Conservation (phyloP, 2,797 vertebrate genomes). For the Hypotaenidia okinawae region DNA sequence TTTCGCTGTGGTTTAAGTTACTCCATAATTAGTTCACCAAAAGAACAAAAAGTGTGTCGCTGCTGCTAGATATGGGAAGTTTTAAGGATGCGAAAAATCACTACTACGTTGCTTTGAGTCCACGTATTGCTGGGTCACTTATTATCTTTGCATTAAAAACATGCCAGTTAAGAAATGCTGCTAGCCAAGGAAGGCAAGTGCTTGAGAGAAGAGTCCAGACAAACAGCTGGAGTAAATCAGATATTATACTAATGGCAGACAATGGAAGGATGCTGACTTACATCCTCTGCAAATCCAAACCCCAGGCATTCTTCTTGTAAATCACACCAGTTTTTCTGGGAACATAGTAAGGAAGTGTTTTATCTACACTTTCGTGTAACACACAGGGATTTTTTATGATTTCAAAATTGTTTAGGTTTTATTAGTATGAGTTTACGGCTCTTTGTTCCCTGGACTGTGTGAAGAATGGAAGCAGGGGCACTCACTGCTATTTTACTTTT, state of each 20-base stretch:
- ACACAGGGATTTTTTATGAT: not conserved
- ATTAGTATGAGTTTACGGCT: slow-evolving; percentile 30
- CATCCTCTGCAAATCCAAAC: slow-evolving; percentile 1
- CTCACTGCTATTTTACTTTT: slow-evolving; percentile 48
- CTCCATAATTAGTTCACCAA: not conserved
- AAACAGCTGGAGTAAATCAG: slow-evolving; percentile 48
- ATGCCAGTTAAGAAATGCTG: not conserved
- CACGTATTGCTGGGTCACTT: not conserved
- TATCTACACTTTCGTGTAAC: not conserved
- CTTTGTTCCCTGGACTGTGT: slow-evolving; percentile 62
- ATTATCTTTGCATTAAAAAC: not conserved
- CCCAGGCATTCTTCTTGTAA: slow-evolving; percentile 24
- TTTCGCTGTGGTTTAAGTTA: slow-evolving; percentile 27
- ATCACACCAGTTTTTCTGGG: slow-evolving; percentile 12
- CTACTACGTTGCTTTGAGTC: not conserved
- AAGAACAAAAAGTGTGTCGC: not conserved
- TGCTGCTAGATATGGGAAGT: not conserved
- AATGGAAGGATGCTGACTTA: slow-evolving; percentile 40
- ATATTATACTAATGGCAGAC: slow-evolving; percentile 16
- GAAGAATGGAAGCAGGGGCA: slow-evolving; percentile 35
- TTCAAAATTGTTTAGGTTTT: slow-evolving; percentile 34
- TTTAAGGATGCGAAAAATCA: slow-evolving; percentile 21
- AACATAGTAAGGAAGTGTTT: slow-evolving; percentile 9
- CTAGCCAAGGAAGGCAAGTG: not conserved
- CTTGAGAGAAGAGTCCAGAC: not conserved